A percentile compares a stretch with the other conserved stretches of the same genome.
phyloP scores from a whole-genome alignment of 2,113 vertebrate genomes.

The Grallaria varia region DNA sequence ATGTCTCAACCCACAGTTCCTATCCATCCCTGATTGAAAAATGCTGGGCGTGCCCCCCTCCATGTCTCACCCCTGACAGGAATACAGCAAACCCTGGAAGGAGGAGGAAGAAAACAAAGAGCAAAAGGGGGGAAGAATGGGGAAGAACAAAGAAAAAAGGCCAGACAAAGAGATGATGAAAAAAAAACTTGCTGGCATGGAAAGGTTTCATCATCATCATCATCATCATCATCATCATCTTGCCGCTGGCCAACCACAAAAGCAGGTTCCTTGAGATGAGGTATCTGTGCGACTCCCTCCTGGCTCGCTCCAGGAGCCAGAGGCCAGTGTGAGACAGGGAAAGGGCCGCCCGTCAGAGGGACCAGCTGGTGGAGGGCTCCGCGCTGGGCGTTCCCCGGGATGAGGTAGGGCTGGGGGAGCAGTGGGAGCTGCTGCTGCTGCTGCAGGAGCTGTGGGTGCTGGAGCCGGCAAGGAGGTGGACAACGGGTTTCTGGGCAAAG shows the following conservation, averaged over 20 bases:
- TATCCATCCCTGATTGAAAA: constrained; percentile 78
- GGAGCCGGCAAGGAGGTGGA: constrained; percentile 77
- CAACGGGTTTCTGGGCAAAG: constrained; percentile 81
- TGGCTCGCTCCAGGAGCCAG: background rate
- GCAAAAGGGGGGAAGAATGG: background rate
- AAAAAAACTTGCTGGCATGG: constrained; percentile 24
- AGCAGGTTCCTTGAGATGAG: constrained; percentile 72
- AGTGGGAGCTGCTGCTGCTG: constrained; percentile 75
- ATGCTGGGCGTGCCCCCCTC: constrained; percentile 48
- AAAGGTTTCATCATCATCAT: background rate
- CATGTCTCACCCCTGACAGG: constrained; percentile 7
- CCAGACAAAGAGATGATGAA: constrained; percentile 24
- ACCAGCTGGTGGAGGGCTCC: constrained; percentile 85
- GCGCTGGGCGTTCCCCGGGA: constrained; percentile 77
- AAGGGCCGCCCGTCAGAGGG: constrained; percentile 67
- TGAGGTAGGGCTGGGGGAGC: constrained; percentile 80
- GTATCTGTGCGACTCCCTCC: constrained; percentile 64
- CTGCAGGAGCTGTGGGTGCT: constrained; percentile 71
- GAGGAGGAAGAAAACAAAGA: background rate
- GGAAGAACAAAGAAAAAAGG: constrained; percentile 27
- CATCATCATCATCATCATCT: background rate
- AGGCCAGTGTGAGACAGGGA: constrained; percentile 27
- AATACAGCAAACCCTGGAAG: constrained; percentile 68
- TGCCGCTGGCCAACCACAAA: constrained; percentile 26
- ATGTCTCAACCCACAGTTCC: background rate